Conservation (phyloP, 2,888 invertebrate species). For the Coenonympha arcania region DNA sequence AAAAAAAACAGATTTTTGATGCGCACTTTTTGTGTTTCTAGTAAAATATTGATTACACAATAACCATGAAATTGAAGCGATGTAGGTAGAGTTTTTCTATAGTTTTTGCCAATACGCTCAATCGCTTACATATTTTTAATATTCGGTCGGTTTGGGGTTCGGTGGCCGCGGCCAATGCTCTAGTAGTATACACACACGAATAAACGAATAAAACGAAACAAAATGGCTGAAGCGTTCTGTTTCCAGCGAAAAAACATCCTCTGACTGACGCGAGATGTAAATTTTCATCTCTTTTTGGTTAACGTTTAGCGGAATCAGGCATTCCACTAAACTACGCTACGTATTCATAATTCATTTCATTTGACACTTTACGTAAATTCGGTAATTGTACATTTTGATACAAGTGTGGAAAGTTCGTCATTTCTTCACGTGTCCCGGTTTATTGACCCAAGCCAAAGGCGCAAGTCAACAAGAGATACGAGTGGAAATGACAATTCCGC, state of each 20-base stretch:
- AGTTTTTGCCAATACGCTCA: constrained; percentile 23
- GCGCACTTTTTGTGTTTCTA: not conserved
- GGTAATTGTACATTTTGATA: no score
- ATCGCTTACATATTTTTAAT: constrained; percentile 49
- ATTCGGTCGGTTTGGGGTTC: constrained; percentile 48
- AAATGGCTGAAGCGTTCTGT: constrained; percentile 38
- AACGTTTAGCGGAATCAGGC: constrained; percentile 11
- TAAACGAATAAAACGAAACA: constrained; percentile 35
- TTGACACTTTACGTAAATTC: no score
- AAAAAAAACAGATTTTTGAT: no score
- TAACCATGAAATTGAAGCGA: constrained; percentile 14
- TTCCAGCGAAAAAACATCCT: constrained; percentile 37
- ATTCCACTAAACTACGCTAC: no score
- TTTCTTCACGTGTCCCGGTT: no score
- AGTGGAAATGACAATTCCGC: constrained; percentile 5
- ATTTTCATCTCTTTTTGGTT: constrained; percentile 19
- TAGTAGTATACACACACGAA: constrained; percentile 39
- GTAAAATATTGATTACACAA: constrained; percentile 3
- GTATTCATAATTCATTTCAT: no score
- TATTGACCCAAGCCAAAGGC: no score
- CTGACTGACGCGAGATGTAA: constrained; percentile 39
- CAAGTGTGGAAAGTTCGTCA: no score
- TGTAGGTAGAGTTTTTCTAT: no score
- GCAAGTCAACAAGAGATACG: no score
- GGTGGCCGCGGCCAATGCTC: constrained; percentile 40